Evolutionary conservation across 2,797 vertebrate genomes (phyloP), one percentile per base, ranked within the genome.

Genomic region (Eulemur albifrons): DNA sequence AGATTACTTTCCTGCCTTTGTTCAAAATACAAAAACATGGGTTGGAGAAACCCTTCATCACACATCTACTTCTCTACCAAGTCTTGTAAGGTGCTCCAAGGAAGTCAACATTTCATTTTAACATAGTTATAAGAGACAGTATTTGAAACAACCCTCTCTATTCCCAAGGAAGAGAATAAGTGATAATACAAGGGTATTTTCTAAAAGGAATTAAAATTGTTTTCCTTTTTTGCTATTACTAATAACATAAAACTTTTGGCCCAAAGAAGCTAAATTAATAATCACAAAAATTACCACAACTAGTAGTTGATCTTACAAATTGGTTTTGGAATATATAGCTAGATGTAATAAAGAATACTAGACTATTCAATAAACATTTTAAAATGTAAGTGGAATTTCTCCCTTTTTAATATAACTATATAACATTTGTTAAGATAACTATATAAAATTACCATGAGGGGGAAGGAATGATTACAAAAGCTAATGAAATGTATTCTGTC

Each of bases 201-300:
- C 40, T 75, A 88, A 93, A 86, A 96, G 48, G 21, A 93, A 75
- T 69, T 50, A 83, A 97, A 93, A 92, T 75, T 45, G 7, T 40
- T 88, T 57, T 57, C 15, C 12, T 35, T 57, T 50, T 72, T 72
- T 43, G 40, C 40, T 76, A 61, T 17, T 73, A 25, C 21, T 57
- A 57, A 57, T 23, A 81, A 75, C 65, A 61, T 25, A 69, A 92
- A 85, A 88, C 30, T 91, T 88, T 52, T 21, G 73, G 52, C 54
- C 63, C 45, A 79, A 50, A 4, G 5, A 93, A 88, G 75, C 65
- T 76, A 88, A 94, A 94, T 89, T 95, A 96, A 90, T 82, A 96
- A 83, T 6, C 87, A 85, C n/a, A 86, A 67, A 92, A 94, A 95
- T 88, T 50, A 89, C 27, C n/a, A 65, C 11, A 50, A 72, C 15